Evolutionary conservation across 2,888 invertebrate species (phyloP), one percentile per base, ranked within the genome.

Genomic region (Idaea straminata): DNA sequence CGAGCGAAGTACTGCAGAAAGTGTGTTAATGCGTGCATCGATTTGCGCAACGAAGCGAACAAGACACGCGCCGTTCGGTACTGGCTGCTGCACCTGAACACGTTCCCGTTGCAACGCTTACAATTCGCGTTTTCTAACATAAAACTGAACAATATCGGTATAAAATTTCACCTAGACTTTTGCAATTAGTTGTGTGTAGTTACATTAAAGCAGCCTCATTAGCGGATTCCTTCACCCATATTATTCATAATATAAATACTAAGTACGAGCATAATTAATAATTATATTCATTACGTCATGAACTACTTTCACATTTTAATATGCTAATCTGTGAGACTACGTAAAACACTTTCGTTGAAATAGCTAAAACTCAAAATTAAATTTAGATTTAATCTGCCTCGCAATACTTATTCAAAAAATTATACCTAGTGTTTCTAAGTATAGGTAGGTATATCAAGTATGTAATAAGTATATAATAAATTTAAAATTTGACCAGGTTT

Each of bases 11-110:
- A 67, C 74, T 76, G 77, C 87, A 84, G 87, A 91, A 91, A 90
- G 89, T 91, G 87, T 90, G 91, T 82, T 88, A 89, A 84, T 82
- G 82, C 82, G 80, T 84, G 80, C 83, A 80, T 77, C 81, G 78
- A 79, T 84, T 81, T 88, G 83, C 82, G 82, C 90, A 88, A 80
- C 87, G 80, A 78, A 86, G 83, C 89, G 86, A 79, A 75, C 73
- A 83, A 81, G 86, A 84, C 82, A 86, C 87, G 87, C 87, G 79
- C 85, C 76, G 70, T 69, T 67, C 66, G 65, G 64, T 61, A 47
- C 63, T 74, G 73, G 74, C 73, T 67, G 74, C 72, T 74, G 75
- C 77, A 83, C 85, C 86, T 83, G 82, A 79, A 73, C 70, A 68
- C 67, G 72, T 78, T 88, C 87, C 87, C 88, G 88, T 88, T 88